These are phyloP conservation scores for Drosophila kanekoi DNA, from an alignment of 2,888 invertebrate species.

Conservation along the genomic window DNA sequence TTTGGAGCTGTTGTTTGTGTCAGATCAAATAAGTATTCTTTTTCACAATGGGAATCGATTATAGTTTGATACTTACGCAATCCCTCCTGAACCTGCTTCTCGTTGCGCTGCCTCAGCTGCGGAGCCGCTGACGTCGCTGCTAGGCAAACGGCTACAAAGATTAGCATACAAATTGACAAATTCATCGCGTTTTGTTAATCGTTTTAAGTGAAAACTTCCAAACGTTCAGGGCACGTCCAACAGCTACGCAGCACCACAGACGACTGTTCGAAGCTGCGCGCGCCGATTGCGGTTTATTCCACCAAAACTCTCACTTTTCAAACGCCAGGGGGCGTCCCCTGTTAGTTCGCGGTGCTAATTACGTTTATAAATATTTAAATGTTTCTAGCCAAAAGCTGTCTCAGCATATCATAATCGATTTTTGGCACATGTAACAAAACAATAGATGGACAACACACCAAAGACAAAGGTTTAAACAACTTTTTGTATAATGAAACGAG, in stretches of 20 bases:
- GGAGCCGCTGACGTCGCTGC: slow-evolving; percentile 58
- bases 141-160: slow-evolving; percentile 54
- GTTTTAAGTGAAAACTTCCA: slow-evolving; percentile 4
- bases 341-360: slow-evolving; percentile 46
- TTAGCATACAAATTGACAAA: slow-evolving; percentile 54
- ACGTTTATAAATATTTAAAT: slow-evolving; percentile 66
- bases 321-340: slow-evolving; percentile 56
- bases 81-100: slow-evolving; percentile 73
- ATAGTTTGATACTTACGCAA: slow-evolving; percentile 69
- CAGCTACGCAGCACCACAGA: slow-evolving; percentile 32
- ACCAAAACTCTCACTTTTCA: slow-evolving; percentile 70
- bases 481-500: slow-evolving; percentile 41
- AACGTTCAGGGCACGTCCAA: slow-evolving; percentile 62
- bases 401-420: slow-evolving; percentile 21
- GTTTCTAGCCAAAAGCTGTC: slow-evolving; percentile 16
- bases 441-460: slow-evolving; percentile 15
- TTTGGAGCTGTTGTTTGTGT: slow-evolving; percentile 57
- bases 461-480: slow-evolving; percentile 38
- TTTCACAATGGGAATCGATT: slow-evolving; percentile 15
- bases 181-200: slow-evolving; percentile 56
- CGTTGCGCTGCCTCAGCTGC: slow-evolving; percentile 70
- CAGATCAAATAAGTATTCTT: neutral
- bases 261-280: slow-evolving; percentile 52
- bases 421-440: slow-evolving; percentile 68
- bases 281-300: slow-evolving; percentile 39